phyloP scores from a whole-genome alignment of 2,113 vertebrate genomes.

The Mastomys coucha region DNA sequence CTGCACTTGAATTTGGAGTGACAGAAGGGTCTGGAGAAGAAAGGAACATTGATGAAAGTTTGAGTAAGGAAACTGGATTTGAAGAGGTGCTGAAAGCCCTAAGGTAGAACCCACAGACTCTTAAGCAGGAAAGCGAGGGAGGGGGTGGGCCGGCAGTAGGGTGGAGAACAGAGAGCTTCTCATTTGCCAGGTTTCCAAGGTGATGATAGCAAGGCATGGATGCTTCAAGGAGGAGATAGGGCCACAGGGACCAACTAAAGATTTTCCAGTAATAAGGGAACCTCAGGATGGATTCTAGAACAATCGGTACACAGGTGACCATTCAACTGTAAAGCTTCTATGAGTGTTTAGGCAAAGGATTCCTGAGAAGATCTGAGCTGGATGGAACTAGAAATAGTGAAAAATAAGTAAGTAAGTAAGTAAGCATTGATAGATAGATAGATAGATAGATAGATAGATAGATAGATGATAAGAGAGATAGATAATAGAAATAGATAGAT shows the following conservation, averaged over 20 bases:
- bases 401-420: background rate
- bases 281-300: slow-evolving; percentile 22
- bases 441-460: background rate
- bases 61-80: slow-evolving; percentile 21
- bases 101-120: background rate
- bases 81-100: background rate
- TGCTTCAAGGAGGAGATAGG: background rate
- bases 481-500: too few relatives aligned
- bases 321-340: slow-evolving; percentile 9
- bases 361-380: background rate
- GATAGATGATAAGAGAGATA: too few relatives aligned
- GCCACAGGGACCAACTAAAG: background rate
- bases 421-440: too few relatives aligned
- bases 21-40: background rate
- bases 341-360: background rate
- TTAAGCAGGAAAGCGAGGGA: too few relatives aligned
- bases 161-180: background rate
- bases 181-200: background rate
- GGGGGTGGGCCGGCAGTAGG: background rate
- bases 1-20: background rate
- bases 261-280: background rate
- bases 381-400: background rate
- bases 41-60: background rate
- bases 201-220: background rate
- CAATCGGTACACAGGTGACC: background rate